phyloP scores from a whole-genome alignment of 2,888 invertebrate genomes.

The Rambutsinella grinnellia region DNA sequence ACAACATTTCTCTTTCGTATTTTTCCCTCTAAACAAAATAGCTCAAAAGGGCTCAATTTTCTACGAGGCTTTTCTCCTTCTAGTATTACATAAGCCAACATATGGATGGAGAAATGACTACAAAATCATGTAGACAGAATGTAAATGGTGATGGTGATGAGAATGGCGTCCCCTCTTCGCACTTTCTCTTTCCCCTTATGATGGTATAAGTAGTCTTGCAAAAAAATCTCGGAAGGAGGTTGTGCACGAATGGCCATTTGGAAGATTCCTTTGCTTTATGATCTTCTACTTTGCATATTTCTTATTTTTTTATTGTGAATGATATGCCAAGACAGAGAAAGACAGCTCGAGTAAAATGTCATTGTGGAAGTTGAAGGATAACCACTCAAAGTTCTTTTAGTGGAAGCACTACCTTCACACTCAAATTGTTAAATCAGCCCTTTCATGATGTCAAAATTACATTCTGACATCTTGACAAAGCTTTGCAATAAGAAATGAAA shows the following conservation, averaged over 20 bases:
- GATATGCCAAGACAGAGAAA: background rate
- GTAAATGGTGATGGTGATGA: background rate
- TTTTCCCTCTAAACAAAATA: conserved; percentile 5
- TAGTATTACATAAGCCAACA: background rate
- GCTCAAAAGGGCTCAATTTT: background rate
- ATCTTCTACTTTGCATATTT: background rate
- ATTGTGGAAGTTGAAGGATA: background rate
- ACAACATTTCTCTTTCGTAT: conserved; percentile 16
- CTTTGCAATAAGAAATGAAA: background rate
- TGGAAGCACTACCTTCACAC: background rate
- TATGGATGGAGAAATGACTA: background rate
- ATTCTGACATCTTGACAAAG: background rate
- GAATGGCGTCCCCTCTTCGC: background rate
- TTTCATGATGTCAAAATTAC: background rate
- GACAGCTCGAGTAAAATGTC: no score
- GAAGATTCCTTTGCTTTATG: background rate
- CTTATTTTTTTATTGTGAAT: background rate
- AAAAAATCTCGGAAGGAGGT: background rate
- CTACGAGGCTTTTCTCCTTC: background rate
- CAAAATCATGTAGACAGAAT: background rate
- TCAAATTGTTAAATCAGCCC: background rate
- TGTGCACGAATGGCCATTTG: background rate
- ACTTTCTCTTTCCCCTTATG: background rate
- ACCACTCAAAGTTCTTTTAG: background rate
- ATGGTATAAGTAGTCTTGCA: background rate